Evolutionary conservation across 2,888 invertebrate genomes (phyloP), one percentile per base, ranked within the genome.

Genomic region (Teinopalpus imperialis): DNA sequence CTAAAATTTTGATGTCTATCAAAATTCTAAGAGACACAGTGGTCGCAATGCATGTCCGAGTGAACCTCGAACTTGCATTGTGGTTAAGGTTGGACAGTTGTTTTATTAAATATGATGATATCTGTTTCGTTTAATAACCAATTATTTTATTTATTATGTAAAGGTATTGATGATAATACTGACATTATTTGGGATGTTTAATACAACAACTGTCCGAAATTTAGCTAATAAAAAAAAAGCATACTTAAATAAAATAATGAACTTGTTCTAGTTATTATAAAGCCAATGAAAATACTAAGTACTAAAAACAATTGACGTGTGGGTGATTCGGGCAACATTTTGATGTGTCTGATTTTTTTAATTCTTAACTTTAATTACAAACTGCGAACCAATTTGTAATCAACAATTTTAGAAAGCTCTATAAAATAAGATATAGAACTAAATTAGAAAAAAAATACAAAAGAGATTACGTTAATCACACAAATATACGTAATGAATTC

Each of bases 131-230:
- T 16, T 16, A n/a, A 16, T 16, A 16, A 16, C 4, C 16, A 2
- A 3, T 16, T 16, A 16, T 16, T 4, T 3, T 16, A 16, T 3
- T 16, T 16, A 3, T 16, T 16, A 16, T 16, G 4, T 16, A 3
- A 16, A 16, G 4, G 16, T 16, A 16, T 16, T 16, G 4, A 3
- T 3, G 16, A 4, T 16, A 16, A 8, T 32, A 18, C 1, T 4
- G 35, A 3, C 9, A 23, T 9, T 26, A 14, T 18, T 37, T 3
- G 7, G 14, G 9, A 8, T 18, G 10, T 27, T 27, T 10, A 39
- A 45, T 29, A 37, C 0, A 39, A 39, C 39, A 45, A 26, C 31
- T 24, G 30, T 36, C 31, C 24, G 5, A 23, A 23, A 14, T 7
- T 18, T 9, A 31, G 26, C 18, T 27, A 32, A 39, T 12, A 2